Evolutionary conservation across 2,113 vertebrate species (phyloP), one percentile per base, ranked within the genome.

Genomic region (Eidolon helvum): DNA sequence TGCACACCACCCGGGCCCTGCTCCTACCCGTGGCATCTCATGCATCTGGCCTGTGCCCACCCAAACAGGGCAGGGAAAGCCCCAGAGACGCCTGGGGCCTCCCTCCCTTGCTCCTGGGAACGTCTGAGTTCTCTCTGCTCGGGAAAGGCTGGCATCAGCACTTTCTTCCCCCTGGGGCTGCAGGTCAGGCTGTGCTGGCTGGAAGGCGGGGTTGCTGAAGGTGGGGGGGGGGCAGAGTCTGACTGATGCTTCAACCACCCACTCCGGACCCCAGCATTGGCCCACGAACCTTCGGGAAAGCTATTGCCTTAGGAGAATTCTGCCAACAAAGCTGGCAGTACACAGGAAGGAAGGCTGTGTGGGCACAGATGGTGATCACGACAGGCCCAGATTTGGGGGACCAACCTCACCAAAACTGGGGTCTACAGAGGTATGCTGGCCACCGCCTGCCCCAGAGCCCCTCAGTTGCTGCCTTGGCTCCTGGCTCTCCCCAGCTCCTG

Each of bases 381-480:
- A 30, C 35, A 28, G 59, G 30, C 91, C 21, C 0, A 18, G 38
- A 15, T 28, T 18, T 21, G 48, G 57, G 63, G 69, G 45, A 24
- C 45, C 38, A 19, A 22, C 33, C 65, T 50, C 50, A 5, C 50
- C 19, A 16, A 7, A 57, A 30, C 0, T 28, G 63, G 69, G 90
- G 55, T 33, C 40, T 15, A 1, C 10, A 3, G 9, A 38, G 14
- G 18, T 1, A 12, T 4, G 21, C n/a, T 8, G 72, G 85, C 55
- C 69, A 57, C 79, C 90, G 92, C 88, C 96, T 95, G 92, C 92
- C 35, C 30, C 55, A 30, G 19, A 8, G 38, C 28, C 38, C 87
- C 45, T 24, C 68, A 1, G 4, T 15, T 12, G 61, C 38, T 4
- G 38, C 26, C 57, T 2, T 4, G 30, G 55, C 2, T 19, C 10